Evolutionary conservation across 35 echinoderm and acorn worm genomes (phyloP).

Genomic region (Patiria miniata): DNA sequence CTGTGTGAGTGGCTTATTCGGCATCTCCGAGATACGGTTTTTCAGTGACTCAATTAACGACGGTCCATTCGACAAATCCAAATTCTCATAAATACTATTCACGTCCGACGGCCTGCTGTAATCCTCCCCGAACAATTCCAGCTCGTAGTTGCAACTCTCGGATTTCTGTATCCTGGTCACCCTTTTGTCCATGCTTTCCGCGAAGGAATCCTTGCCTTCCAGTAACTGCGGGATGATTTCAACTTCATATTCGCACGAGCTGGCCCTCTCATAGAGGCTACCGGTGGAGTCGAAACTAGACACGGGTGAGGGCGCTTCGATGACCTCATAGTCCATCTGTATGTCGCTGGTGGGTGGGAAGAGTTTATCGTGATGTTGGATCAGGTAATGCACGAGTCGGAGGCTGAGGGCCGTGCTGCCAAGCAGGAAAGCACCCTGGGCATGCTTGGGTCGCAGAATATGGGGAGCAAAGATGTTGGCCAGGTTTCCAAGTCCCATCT

Average conservation of each 20-base stretch:
- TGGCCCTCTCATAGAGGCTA: background rate
- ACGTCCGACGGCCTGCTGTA: constrained; percentile 16
- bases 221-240: background rate
- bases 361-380: constrained; percentile 67
- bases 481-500: constrained; percentile 93
- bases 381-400: constrained; percentile 80
- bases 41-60: constrained; percentile 69
- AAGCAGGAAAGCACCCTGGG: constrained; percentile 66
- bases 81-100: constrained; percentile 83
- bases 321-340: constrained; percentile 39
- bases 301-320: background rate
- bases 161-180: background rate
- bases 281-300: background rate
- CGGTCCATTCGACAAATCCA: constrained; percentile 53
- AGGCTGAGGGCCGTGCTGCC: constrained; percentile 90
- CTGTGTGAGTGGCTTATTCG: constrained; percentile 54
- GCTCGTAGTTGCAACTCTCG: background rate
- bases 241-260: constrained; percentile 2
- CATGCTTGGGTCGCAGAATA: constrained; percentile 84
- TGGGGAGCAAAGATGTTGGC: constrained; percentile 97
- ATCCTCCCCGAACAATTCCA: constrained; percentile 2
- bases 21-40: constrained; percentile 60
- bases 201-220: background rate
- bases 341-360: constrained; percentile 77
- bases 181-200: constrained; percentile 3